phyloP scores from a whole-genome alignment of 2,888 invertebrate genomes.

The Tanytarsus gracilentus region DNA sequence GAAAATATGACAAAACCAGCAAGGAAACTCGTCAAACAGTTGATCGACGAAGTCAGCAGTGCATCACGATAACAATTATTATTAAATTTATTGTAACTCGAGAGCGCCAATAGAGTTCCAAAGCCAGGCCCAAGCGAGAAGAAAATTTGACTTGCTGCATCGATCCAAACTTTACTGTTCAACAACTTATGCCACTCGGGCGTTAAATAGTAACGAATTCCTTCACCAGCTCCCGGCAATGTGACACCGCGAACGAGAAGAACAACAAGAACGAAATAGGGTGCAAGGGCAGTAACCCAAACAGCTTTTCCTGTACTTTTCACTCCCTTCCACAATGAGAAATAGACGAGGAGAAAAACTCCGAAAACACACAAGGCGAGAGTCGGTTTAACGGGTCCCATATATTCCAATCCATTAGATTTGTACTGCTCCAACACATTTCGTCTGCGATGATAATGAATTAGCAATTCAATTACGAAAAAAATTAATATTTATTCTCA shows the following conservation, averaged over 20 bases:
- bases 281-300: constrained; percentile 90
- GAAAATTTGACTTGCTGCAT: constrained; percentile 89
- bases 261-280: constrained; percentile 82
- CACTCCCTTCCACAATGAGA: constrained; percentile 93
- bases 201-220: constrained; percentile 79
- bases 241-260: constrained; percentile 75
- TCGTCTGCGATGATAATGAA: constrained; percentile 49
- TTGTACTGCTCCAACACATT: constrained; percentile 77
- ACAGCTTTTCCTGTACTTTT: constrained; percentile 91
- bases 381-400: constrained; percentile 84
- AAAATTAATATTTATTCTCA: constrained; percentile 44
- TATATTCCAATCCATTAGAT: constrained; percentile 71
- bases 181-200: constrained; percentile 81
- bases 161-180: constrained; percentile 83
- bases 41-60: constrained; percentile 78
- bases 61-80: constrained; percentile 88
- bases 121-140: constrained; percentile 90
- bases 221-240: constrained; percentile 73
- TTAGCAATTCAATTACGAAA: constrained; percentile 6
- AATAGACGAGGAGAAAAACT: constrained; percentile 89
- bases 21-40: constrained; percentile 84
- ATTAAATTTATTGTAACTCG: constrained; percentile 89
- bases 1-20: constrained; percentile 93
- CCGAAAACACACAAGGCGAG: constrained; percentile 82
- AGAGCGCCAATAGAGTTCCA: constrained; percentile 78